Base-by-base conservation (phyloP, 2,113 vertebrate species). In the Haemorhous mexicanus region DNA sequence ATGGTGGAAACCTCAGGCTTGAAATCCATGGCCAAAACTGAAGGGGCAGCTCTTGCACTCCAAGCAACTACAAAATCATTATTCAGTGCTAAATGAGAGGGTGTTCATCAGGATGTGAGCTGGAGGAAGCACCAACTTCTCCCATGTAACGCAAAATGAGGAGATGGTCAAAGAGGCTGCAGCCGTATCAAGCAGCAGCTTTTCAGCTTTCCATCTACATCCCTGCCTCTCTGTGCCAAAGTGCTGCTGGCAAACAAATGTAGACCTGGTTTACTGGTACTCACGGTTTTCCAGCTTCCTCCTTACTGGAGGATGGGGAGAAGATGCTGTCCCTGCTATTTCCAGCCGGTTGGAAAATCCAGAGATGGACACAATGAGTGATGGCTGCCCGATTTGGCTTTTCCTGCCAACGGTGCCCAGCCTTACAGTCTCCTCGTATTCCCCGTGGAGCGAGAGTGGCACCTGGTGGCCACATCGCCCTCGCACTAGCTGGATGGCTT, bases 361-460 rank as follows among this genome's bases (percentile, higher is more conserved):
- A 16, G n/a, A 58, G 47, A 37, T 1, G 7, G 30, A 32, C 52
- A 63, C 79, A 50, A 41, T 1, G 33, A 73, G 14, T 2, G 53
- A 62, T 15, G 28, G 13, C 32, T 28, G 62, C 19, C 28, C 18
- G 8, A 2, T 49, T 15, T 10, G 44, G 27, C 37, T 90, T 89
- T 61, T 66, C 26, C 50, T 32, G 50, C 30, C 32, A 16, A 37
- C 27, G 3, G 3, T 19, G 33, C 14, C 43, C 39, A 18, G 68
- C 66, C 19, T n/a, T 20, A 1, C 19, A 33, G 27, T 1, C 5
- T 6, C 30, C 28, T 33, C 7, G 3, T 64, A 80, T 61, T 95
- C 96, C 95, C 92, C 39, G 22, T 89, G 90, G 96, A 93, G 84
- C 62, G 11, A 89, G 69, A 96, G 92, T 96, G 95, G 91, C 96